Base-by-base conservation (phyloP, 2,797 vertebrate species). In the Balearica regulorum region DNA sequence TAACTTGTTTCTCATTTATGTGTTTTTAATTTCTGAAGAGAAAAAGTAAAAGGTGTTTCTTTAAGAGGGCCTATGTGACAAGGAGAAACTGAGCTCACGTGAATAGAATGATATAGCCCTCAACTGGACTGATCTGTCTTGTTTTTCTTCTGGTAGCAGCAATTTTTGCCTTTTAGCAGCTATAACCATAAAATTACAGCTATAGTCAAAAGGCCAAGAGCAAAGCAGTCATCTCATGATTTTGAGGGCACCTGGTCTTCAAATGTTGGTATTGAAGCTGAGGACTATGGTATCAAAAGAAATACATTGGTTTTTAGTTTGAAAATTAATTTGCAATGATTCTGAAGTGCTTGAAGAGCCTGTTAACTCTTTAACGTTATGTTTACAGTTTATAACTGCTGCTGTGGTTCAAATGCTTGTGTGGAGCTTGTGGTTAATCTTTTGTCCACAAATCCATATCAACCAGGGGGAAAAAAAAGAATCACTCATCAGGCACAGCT, bases 371-470 rank as follows among this genome's bases (percentile, higher is more conserved):
- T 64, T 80, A 84, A 55, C 1, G 0, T 69, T 64, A 82, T 54
- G 29, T 83, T 93, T 89, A 78, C n/a, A 64, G n/a, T 85, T 90
- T 90, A 86, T 68, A 77, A 49, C 48, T 87, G 82, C 64, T n/a
- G 7, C 51, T 80, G 71, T 75, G 25, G 35, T 91, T 91, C 65
- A 93, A 77, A 75, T 73, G 72, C 65, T 54, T 80, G 64, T 84
- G 81, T 92, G 72, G 83, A 94, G 76, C 58, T 76, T 78, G 51
- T 83, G 66, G 51, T 90, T 94, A 61, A 70, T 75, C 94, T 90
- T 94, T 96, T 94, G 94, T 91, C 49, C 55, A 26, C 57, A 90
- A 96, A 91, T 92, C 87, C 39, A 13, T 54, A 39, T 87, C 68
- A 96, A 33, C 29, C 3, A 3, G 55, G 37, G 14, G 15, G 60